Conservation (phyloP, 2,113 vertebrate species). For the Triplophysa rosa region DNA sequence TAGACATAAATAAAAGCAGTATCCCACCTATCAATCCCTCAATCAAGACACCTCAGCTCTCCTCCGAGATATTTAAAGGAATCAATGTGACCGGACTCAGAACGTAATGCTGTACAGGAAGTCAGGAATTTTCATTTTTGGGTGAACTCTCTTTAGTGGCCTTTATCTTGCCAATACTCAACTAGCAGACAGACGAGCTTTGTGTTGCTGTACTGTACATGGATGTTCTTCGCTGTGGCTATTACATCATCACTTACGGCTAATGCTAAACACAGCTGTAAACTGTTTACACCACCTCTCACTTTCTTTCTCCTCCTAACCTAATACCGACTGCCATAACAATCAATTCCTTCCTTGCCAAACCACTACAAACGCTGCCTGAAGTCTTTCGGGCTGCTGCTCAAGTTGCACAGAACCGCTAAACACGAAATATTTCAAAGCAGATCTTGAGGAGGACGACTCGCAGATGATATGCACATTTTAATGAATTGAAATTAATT, state of each 20-base stretch:
- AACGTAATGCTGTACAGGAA: conserved; percentile 40
- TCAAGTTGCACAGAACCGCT: conserved; percentile 37
- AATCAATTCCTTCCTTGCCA: conserved; percentile 70
- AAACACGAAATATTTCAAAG: conserved; percentile 52
- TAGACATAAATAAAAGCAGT: conserved; percentile 68
- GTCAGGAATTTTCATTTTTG: background rate
- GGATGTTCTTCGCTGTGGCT: background rate
- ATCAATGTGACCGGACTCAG: conserved; percentile 58
- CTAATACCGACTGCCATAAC: conserved; percentile 61
- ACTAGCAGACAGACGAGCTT: no score
- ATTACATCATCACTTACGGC: background rate
- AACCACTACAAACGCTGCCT: conserved; percentile 56
- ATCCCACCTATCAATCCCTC: conserved; percentile 63
- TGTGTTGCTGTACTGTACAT: background rate
- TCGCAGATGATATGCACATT: background rate
- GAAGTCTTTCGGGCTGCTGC: conserved; percentile 51
- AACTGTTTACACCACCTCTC: background rate
- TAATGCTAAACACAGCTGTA: background rate
- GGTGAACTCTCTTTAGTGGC: no score
- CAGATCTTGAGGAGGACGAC: conserved; percentile 43
- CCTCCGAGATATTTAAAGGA: conserved; percentile 58
- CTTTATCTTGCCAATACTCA: no score
- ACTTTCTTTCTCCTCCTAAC: conserved; percentile 19
- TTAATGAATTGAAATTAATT: conserved; percentile 23
- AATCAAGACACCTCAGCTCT: conserved; percentile 60